A percentile compares a stretch with the other conserved stretches of the same genome.
phyloP scores from a whole-genome alignment of 2,888 invertebrate genomes.

The Lasioglossum lativentre region DNA sequence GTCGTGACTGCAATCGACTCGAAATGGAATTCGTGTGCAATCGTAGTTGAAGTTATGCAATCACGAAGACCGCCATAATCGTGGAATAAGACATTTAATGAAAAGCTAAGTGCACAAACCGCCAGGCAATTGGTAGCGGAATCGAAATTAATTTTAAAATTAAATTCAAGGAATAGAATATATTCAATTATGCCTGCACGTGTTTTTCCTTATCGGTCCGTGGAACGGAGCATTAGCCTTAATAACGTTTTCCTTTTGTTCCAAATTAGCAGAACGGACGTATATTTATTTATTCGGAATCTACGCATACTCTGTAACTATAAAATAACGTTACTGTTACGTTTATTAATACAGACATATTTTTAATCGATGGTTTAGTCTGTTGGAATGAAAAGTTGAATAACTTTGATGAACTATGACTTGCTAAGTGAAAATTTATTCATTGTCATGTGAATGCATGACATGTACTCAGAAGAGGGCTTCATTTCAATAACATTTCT shows the following conservation, averaged over 20 bases:
- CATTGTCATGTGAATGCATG: background rate
- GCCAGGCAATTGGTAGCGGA: constrained; percentile 54
- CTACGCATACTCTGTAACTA: background rate
- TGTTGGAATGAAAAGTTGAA: background rate
- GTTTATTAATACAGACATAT: background rate
- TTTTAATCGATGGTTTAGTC: background rate
- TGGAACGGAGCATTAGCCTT: constrained; percentile 8
- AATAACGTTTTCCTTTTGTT: constrained; percentile 8
- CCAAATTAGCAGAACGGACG: background rate
- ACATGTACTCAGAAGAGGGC: background rate
- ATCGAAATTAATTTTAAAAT: constrained; percentile 64
- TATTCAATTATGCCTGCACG: constrained; percentile 49
- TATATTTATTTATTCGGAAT: background rate
- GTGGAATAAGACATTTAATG: constrained; percentile 68
- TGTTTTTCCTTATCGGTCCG: constrained; percentile 39
- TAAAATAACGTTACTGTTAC: background rate
- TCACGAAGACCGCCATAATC: constrained; percentile 65
- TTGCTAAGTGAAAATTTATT: background rate
- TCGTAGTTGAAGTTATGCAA: constrained; percentile 71
- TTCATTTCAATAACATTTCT: constrained; percentile 56
- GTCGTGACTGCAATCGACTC: constrained; percentile 71
- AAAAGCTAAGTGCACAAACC: constrained; percentile 60
- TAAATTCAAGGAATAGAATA: constrained; percentile 35
- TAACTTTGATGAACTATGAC: background rate
- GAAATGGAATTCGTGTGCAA: constrained; percentile 71